These are phyloP conservation scores for Drosophila barbarae DNA, from an alignment of 2,888 invertebrate species.

Conservation along the genomic window DNA sequence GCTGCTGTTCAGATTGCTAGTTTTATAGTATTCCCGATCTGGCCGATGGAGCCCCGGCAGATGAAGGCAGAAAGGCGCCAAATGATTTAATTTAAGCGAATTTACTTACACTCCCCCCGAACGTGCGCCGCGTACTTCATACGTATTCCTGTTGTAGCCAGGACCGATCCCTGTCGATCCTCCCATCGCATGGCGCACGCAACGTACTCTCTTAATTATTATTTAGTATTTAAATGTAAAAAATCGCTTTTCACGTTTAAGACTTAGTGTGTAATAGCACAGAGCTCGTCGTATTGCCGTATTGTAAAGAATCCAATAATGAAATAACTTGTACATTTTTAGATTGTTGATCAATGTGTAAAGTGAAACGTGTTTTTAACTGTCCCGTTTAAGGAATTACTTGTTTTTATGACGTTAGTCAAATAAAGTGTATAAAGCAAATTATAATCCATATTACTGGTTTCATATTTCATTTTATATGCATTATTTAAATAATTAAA, in stretches of 20 bases:
- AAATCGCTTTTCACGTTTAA: constrained; percentile 32
- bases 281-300: constrained; percentile 50
- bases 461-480: neutral
- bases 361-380: constrained; percentile 50
- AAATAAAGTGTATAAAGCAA: constrained; percentile 64
- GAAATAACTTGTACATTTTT: constrained; percentile 47
- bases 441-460: neutral
- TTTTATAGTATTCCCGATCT: constrained; percentile 69
- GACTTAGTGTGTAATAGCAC: constrained; percentile 30
- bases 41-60: constrained; percentile 28
- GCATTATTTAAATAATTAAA: too few relatives aligned
- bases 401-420: constrained; percentile 70
- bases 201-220: constrained; percentile 71
- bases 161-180: constrained; percentile 10
- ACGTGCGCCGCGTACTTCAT: constrained; percentile 24
- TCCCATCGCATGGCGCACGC: constrained; percentile 34
- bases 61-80: constrained; percentile 37
- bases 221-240: constrained; percentile 65
- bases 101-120: constrained; percentile 50
- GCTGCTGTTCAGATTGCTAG: constrained; percentile 57
- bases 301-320: constrained; percentile 34
- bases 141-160: constrained; percentile 30
- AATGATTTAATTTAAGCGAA: constrained; percentile 58
- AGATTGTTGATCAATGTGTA: constrained; percentile 71
- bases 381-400: constrained; percentile 49